These are phyloP conservation scores for Dunckerocampus dactyliophorus DNA, from an alignment of 2,113 vertebrate species.

Conservation along the genomic window DNA sequence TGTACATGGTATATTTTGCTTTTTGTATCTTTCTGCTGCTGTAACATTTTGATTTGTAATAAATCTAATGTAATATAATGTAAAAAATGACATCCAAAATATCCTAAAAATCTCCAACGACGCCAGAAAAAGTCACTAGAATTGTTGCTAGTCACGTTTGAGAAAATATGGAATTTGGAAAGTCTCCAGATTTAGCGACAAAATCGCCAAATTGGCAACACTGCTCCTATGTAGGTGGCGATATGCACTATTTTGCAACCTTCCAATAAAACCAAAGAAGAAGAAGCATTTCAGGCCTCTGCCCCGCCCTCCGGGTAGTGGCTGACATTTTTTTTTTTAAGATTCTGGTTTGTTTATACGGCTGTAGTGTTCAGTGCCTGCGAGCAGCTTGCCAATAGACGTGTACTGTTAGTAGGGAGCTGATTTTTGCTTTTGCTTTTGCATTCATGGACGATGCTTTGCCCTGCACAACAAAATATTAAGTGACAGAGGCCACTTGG, in stretches of 20 bases:
- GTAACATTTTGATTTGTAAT: no score
- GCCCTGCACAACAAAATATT: neutral
- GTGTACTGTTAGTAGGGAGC: constrained; percentile 2
- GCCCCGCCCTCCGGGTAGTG: constrained; percentile 53
- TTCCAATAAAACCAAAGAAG: neutral
- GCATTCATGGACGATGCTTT: neutral
- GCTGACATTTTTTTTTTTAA: constrained; percentile 31
- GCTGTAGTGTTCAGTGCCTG: constrained; percentile 3
- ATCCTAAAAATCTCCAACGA: no score
- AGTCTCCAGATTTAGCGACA: no score
- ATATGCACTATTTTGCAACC: neutral
- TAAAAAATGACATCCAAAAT: no score
- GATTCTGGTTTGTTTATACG: constrained; percentile 45
- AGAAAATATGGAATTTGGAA: no score
- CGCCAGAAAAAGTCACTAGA: no score
- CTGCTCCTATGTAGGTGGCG: neutral
- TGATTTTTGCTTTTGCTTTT: neutral
- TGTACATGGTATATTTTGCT: no score
- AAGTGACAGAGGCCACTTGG: neutral
- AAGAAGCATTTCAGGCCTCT: constrained; percentile 26
- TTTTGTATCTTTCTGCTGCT: no score
- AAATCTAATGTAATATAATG: no score
- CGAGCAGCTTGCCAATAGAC: constrained; percentile 24
- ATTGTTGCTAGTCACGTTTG: no score
- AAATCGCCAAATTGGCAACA: no score